These are phyloP conservation scores for Lycocorax pyrrhopterus DNA, from an alignment of 2,113 vertebrate genomes.

Conservation along the genomic window DNA sequence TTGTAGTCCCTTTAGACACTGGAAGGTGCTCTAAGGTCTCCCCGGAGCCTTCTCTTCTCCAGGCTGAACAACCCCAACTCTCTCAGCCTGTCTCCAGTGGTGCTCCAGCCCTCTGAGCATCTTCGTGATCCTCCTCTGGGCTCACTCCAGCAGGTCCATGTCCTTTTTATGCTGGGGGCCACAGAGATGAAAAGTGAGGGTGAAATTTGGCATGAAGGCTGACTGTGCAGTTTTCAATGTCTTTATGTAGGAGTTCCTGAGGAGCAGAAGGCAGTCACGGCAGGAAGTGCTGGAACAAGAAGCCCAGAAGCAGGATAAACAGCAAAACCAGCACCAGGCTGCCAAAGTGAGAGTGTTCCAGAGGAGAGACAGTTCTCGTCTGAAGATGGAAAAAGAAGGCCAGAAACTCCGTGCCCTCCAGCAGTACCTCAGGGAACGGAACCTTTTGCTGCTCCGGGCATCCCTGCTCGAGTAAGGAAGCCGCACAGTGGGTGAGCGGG, in stretches of 20 bases:
- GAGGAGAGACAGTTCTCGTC: neutral
- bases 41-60: neutral
- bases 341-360: neutral
- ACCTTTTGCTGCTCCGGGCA: slow-evolving; percentile 27
- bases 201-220: neutral
- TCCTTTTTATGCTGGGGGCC: neutral
- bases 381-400: slow-evolving; percentile 10
- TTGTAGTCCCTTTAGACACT: neutral
- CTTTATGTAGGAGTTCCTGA: slow-evolving; percentile 14
- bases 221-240: neutral
- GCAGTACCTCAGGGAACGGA: slow-evolving; percentile 49
- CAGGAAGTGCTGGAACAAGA: neutral
- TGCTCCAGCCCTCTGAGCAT: neutral
- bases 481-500: neutral
- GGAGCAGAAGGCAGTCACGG: neutral
- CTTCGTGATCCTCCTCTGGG: neutral
- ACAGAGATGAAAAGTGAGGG: neutral
- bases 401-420: neutral
- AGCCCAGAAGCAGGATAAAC: neutral
- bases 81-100: neutral
- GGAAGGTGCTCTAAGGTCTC: neutral
- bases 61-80: neutral
- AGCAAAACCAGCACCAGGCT: neutral
- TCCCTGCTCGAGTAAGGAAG: neutral
- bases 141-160: neutral